phyloP scores from a whole-genome alignment of 2,888 invertebrate species.

The Eilema depressum region DNA sequence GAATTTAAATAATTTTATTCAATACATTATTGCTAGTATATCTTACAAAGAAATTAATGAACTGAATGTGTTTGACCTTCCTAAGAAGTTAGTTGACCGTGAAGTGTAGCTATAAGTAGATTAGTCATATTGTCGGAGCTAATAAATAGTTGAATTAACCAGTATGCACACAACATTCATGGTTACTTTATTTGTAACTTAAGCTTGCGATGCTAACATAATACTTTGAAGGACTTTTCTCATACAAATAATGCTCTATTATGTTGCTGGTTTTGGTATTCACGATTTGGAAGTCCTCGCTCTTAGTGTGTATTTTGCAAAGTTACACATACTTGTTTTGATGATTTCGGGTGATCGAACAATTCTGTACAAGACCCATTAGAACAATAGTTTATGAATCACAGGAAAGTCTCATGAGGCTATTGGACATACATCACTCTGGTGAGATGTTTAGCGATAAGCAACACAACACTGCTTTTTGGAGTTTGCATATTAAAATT shows the following conservation, averaged over 20 bases:
- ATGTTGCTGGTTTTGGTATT: background rate
- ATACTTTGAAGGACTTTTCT: background rate
- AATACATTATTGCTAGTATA: constrained; percentile 31
- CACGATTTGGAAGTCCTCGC: background rate
- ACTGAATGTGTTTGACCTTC: constrained; percentile 21
- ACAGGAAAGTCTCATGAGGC: no score
- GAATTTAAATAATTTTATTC: constrained; percentile 32
- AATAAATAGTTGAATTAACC: constrained; percentile 8
- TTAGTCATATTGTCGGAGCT: constrained; percentile 15
- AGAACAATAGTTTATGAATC: no score
- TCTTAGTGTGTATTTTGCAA: no score
- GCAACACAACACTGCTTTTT: no score
- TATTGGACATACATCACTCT: no score
- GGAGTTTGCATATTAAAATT: no score
- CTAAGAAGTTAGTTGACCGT: constrained; percentile 16
- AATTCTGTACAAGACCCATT: no score
- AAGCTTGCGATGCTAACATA: background rate
- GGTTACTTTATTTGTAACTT: constrained; percentile 4
- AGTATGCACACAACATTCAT: background rate
- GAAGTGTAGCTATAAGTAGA: constrained; percentile 14
- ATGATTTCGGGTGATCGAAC: no score
- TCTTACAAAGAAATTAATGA: constrained; percentile 20
- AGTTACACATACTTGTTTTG: no score
- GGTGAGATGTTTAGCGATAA: no score
- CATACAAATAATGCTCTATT: background rate